Evolutionary conservation across 2,888 invertebrate species (phyloP).

Genomic region (Epicampocera succincta): DNA sequence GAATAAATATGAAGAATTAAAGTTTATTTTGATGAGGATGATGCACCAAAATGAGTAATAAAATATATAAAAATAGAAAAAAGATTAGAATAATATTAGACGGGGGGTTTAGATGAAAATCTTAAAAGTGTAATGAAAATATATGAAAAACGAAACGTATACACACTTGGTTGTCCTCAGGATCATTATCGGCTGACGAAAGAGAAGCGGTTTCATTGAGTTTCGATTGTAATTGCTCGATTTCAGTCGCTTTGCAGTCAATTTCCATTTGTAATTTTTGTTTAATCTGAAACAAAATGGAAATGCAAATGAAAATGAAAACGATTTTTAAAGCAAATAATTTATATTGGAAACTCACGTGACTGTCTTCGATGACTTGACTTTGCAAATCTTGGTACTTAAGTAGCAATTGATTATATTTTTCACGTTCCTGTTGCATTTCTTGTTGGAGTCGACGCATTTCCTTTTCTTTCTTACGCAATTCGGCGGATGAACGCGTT

Average conservation of each 20-base stretch:
- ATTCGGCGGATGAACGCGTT: slow-evolving; percentile 88
- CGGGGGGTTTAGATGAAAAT: slow-evolving; percentile 30
- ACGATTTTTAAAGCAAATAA: not conserved
- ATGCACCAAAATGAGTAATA: slow-evolving; percentile 42
- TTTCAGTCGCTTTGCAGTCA: slow-evolving; percentile 97
- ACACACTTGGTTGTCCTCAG: slow-evolving; percentile 85
- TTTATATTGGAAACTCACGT: slow-evolving; percentile 80
- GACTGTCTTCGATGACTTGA: slow-evolving; percentile 90
- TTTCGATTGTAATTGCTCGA: slow-evolving; percentile 94
- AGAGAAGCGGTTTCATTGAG: slow-evolving; percentile 95
- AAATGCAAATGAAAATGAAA: not conserved
- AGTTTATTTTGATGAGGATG: slow-evolving; percentile 24
- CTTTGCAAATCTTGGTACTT: slow-evolving; percentile 94
- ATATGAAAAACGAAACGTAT: slow-evolving; percentile 11
- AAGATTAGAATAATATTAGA: slow-evolving; percentile 47
- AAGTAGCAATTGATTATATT: slow-evolving; percentile 92
- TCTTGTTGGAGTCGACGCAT: slow-evolving; percentile 97
- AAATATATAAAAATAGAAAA: slow-evolving; percentile 64
- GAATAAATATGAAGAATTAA: slow-evolving; percentile 28
- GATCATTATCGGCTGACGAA: slow-evolving; percentile 94
- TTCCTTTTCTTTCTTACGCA: slow-evolving; percentile 96
- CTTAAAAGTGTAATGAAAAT: not conserved
- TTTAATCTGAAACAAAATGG: slow-evolving; percentile 79
- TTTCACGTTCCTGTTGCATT: slow-evolving; percentile 95
- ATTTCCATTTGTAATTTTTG: slow-evolving; percentile 96